Percentiles rank a stretch among this genome's conserved stretches.
Conservation (phyloP, 2,113 vertebrate species). For the Apeltes quadracus region DNA sequence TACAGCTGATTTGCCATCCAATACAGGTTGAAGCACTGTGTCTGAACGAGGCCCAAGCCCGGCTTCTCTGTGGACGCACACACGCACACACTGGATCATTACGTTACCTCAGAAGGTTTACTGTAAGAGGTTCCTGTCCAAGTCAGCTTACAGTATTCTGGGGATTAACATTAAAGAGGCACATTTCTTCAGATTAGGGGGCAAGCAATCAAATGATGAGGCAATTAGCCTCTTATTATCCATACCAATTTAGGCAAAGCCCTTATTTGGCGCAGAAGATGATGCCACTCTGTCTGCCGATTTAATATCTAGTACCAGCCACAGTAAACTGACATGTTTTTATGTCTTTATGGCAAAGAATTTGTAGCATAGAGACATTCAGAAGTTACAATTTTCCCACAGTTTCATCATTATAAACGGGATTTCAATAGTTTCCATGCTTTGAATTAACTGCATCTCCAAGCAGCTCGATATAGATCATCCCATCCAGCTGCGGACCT, state of each 20-base stretch:
- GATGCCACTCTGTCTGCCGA: not conserved
- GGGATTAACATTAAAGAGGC: slow-evolving; percentile 8
- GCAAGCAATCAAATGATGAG: not conserved
- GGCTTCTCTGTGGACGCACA: slow-evolving; percentile 8
- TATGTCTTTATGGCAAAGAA: not conserved
- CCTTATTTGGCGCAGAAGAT: not conserved
- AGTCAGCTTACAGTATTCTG: no score
- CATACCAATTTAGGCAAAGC: not conserved
- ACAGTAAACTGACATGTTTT: slow-evolving; percentile 1
- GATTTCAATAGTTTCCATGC: slow-evolving; percentile 22
- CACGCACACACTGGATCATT: slow-evolving; percentile 43
- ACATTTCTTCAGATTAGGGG: not conserved
- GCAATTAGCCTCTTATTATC: not conserved
- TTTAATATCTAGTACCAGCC: not conserved
- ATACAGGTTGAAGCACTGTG: slow-evolving; percentile 53
- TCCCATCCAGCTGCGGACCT: not conserved
- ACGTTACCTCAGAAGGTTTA: slow-evolving; percentile 39
- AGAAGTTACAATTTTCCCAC: slow-evolving; percentile 1
- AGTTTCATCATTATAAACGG: slow-evolving; percentile 1
- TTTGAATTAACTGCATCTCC: slow-evolving; percentile 20
- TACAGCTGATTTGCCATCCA: slow-evolving; percentile 60
- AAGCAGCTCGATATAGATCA: slow-evolving; percentile 2
- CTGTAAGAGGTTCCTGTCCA: slow-evolving; percentile 25
- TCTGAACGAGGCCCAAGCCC: slow-evolving; percentile 34
- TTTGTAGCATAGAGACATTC: not conserved